Base-by-base conservation (phyloP, 2,113 vertebrate genomes). In the Aptenodytes patagonicus region DNA sequence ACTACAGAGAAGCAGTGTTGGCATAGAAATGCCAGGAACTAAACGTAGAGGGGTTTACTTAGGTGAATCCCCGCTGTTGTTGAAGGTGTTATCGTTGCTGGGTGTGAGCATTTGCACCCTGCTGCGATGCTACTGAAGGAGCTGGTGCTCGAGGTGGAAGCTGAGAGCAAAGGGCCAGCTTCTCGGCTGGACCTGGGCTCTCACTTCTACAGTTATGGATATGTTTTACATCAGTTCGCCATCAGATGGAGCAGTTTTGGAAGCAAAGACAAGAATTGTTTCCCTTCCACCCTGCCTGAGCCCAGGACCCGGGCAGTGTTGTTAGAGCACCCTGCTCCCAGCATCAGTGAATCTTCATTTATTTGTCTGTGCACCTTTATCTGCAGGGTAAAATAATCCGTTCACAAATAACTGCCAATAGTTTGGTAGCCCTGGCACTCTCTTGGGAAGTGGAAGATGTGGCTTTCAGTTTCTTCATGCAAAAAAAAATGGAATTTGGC, bases 221-320 rank as follows among this genome's bases (percentile, higher is more conserved):
- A 4, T 72, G 90, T 79, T 83, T 94, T 96, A 90, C 95, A 95
- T 14, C 66, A 14, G 16, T n/a, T 95, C 78, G 31, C 96, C 96
- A 89, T 96, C 90, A 96, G 96, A 87, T 97, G 96, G 96, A 96
- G 96, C 95, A 93, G 90, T 94, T 88, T 46, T 91, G 90, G 95
- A 96, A 96, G 92, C 28, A 88, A 91, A 96, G 49, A 42, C 5
- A 61, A 26, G 93, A 78, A 68, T 2, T 42, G 12, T 17, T 75
- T 36, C 32, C 10, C 15, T 62, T 66, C 22, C 42, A 52, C n/a
- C 32, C 51, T 44, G 38, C 64, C 17, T 25, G 66, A 85, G 81
- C 26, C 13, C 46, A 12, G 72, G 28, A 54, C 4, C 10, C 1
- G 1, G 51, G 58, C 77, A 60, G 52, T 0, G 13, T 15, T 15